Evolutionary conservation across 2,888 invertebrate genomes (phyloP).

Genomic region (Pterobdella sp.): DNA sequence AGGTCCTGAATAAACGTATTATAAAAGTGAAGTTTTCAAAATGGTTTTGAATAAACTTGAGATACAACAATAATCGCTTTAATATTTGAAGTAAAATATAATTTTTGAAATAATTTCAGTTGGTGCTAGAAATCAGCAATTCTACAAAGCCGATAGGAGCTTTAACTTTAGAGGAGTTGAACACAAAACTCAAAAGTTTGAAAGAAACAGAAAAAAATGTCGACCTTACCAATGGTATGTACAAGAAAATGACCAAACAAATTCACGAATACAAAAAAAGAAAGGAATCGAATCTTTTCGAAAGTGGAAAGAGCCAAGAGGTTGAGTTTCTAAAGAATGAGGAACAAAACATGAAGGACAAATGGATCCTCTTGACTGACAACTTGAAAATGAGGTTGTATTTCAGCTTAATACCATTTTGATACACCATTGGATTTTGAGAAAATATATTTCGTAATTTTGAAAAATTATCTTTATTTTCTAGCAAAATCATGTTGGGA

Average conservation of each 20-base stretch:
- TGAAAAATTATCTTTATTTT: neutral
- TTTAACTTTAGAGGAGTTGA: too few relatives aligned
- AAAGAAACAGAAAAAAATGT: neutral
- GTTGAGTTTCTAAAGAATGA: neutral
- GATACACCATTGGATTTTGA: too few relatives aligned
- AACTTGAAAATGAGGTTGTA: neutral
- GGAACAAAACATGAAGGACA: neutral
- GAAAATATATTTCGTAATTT: neutral
- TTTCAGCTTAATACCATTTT: too few relatives aligned
- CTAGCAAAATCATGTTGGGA: neutral
- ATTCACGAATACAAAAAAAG: neutral
- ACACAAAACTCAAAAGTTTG: neutral
- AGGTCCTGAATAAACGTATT: too few relatives aligned
- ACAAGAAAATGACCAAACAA: neutral
- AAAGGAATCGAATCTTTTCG: neutral
- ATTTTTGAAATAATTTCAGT: too few relatives aligned
- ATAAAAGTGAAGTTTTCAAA: too few relatives aligned
- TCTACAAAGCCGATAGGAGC: constrained; percentile 6
- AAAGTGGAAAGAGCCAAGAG: neutral
- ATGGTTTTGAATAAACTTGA: too few relatives aligned
- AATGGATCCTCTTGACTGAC: neutral
- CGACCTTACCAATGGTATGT: neutral
- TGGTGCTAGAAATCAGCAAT: too few relatives aligned
- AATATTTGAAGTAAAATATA: too few relatives aligned
- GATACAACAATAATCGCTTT: too few relatives aligned